Base-by-base conservation (phyloP, 2,113 vertebrate genomes). In the Prochilodus magdalenae region DNA sequence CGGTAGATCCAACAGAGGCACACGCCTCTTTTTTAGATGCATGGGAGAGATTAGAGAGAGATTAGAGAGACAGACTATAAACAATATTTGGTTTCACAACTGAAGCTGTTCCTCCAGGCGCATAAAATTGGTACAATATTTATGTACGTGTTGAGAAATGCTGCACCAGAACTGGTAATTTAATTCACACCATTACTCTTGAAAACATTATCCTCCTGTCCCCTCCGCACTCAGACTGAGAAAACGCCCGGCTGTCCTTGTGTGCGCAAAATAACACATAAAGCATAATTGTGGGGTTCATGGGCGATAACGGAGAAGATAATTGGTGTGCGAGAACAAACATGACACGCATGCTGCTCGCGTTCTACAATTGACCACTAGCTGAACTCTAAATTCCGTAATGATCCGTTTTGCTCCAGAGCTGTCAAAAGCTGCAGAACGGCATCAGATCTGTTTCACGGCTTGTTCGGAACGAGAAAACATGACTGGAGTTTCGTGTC, bases 171-270 rank as follows among this genome's bases (percentile, higher is more conserved):
- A 47, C 10, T 30, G 67, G 8, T 47, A 8, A 60, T 60, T 29
- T 79, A 30, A 80, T 73, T 24, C n/a, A 20, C 69, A 33, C 60
- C 69, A 18, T 72, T 60, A 73, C 69, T 73, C 67, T 63, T 63
- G 29, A 12, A 36, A 20, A 47, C 27, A 63, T 36, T 55, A 53
- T 67, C 47, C 33, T 57, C 33, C 49, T 26, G 63, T 36, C 22
- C 27, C 62, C 47, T 26, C n/a, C 36, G 29, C 63, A 26, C 47
- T 33, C 22, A 12, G 18, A 59, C 3, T 5, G 15, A 79, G 62
- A 29, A 65, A 36, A 33, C 12, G 8, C n/a, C 30, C 22, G n/a
- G 20, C 15, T 69, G 66, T n/a, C 40, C 30, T 69, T 40, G 18
- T 66, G 63, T 36, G 63, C 10, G 11, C 62, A 72, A 57, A 79